Percentiles rank a stretch among this genome's conserved stretches.
Conservation (phyloP, 2,888 invertebrate genomes). For the Maniola hyperantus region DNA sequence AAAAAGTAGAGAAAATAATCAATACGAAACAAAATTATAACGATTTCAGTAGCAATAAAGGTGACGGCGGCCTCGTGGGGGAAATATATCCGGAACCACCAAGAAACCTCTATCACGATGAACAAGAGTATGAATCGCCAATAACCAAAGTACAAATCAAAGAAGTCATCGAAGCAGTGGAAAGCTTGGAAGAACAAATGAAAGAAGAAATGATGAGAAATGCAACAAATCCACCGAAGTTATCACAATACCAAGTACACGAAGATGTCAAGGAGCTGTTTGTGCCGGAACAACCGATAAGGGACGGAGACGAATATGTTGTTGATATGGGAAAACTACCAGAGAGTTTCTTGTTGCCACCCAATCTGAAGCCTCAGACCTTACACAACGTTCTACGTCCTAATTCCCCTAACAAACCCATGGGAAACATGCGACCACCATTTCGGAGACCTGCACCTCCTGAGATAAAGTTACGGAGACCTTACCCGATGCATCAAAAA, state of each 20-base stretch:
- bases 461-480: constrained; percentile 74
- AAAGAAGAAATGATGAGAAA: constrained; percentile 60
- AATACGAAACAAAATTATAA: constrained; percentile 76
- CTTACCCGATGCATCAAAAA: constrained; percentile 58
- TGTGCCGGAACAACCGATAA: constrained; percentile 61
- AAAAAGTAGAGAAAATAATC: constrained; percentile 72
- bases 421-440: constrained; percentile 60
- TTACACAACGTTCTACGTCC: constrained; percentile 74
- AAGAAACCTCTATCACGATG: constrained; percentile 51
- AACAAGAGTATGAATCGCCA: constrained; percentile 74
- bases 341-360: constrained; percentile 63
- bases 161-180: constrained; percentile 73
- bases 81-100: constrained; percentile 53
- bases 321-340: constrained; percentile 61
- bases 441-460: constrained; percentile 71
- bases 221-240: constrained; percentile 44
- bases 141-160: constrained; percentile 69
- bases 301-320: constrained; percentile 68
- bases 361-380: constrained; percentile 70
- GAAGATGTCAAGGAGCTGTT: constrained; percentile 64
- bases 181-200: constrained; percentile 66
- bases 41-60: constrained; percentile 75
- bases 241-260: constrained; percentile 64
- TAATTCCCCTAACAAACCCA: constrained; percentile 54
- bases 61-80: constrained; percentile 57